Base-by-base conservation (phyloP, 2,888 invertebrate genomes). In the Strigamia transsilvanica region DNA sequence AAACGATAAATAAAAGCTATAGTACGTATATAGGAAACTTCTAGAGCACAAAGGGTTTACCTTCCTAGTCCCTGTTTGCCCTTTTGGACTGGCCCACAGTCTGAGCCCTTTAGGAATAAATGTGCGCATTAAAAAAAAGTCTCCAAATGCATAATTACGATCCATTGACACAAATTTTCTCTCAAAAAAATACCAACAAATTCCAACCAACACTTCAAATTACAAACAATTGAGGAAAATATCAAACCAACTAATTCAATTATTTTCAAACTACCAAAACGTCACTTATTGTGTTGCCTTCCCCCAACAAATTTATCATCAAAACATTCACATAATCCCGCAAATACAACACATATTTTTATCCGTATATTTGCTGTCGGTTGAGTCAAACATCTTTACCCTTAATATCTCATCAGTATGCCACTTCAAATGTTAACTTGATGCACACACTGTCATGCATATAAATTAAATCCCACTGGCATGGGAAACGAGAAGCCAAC, bases 321-420 rank as follows among this genome's bases (percentile, higher is more conserved):
- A 38, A 38, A 38, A 10, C 38, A 2, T 38, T 38, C 0, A 38
- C 0, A 9, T 4, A 10, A 38, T 0, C 0, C 38, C 10, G 38
- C 2, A 38, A 38, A 38, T 38, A 38, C 38, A 38, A 38, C 6
- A 2, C 6, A 38, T 6, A 38, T 38, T 38, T 38, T 5, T 38
- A 38, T 27, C 2, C 10, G 38, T 38, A 10, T 38, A 38, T 38
- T 38, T 10, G 9, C 56, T 18, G 56, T 56, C 56, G n/a, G 18
- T n/a, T 56, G 21, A 18, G 56, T 56, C n/a, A 18, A 56, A 56
- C 56, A 18, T 56, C 27, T 73, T 32, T 73, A 12, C 27, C 32
- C 73, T 73, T 66, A 66, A 73, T 73, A 32, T 73, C 73, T 73
- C 73, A 73, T 73, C 73, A 32, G 73, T 73, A 73, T 73, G 73